Base-by-base conservation (phyloP, 2,113 vertebrate genomes). In the Archocentrus centrarchus region DNA sequence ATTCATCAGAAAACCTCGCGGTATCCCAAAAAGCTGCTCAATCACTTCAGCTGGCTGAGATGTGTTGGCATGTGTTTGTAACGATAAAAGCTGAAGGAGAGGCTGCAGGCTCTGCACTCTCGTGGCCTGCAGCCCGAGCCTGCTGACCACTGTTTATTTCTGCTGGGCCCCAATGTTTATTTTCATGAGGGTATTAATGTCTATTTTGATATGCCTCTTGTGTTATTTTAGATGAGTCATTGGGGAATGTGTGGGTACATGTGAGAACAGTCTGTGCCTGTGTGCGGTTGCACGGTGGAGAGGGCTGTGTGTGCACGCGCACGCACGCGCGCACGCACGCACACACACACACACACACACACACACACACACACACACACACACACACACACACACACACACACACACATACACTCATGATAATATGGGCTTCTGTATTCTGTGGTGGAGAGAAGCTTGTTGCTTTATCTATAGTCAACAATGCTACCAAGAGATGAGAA, bases 261-360 rank as follows among this genome's bases (percentile, higher is more conserved):
- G 90, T 89, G 91, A 93, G 92, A 93, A 94, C 93, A 92, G 90
- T 83, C 61, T 93, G 89, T 93, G 91, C 87, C 77, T 92, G 77
- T 82, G 84, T 11, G 66, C 86, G 79, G 68, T 60, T 24, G 60
- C 86, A 87, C 27, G n/a, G n/a, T 20, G 11, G 39, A 62, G 24
- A 78, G n/a, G 27, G 20, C 3, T 63, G 63, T 24, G 24, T 75
- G 27, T 55, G 35, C 57, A 3, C 22, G 75, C 79, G 66, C n/a
- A 6, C 2, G 1, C 59, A 32, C 4, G 11, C 22, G 75, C 79
- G 66, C n/a, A 6, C 2, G 1, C 59, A 32, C 4, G 11, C 66
- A 53, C 24, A 24, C 24, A 24, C 24, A 24, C 24, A 24, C 24
- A 24, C 24, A 24, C 24, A 24, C 24, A 24, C 24, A 24, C 24